phyloP scores from a whole-genome alignment of 1,140 invertebrate species.

The Nasonia giraulti region DNA sequence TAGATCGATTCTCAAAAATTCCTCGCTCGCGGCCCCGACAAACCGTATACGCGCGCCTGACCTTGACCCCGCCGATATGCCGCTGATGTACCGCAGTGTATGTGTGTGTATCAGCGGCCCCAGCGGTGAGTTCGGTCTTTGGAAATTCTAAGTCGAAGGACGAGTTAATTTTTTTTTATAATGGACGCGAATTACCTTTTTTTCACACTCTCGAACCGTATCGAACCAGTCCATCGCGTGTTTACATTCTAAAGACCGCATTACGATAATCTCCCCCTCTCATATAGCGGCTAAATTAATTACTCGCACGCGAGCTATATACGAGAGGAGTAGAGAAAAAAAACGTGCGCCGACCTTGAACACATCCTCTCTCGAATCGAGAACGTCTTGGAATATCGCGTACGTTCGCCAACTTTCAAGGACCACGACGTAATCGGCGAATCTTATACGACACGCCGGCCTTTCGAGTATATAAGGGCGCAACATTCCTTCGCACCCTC shows the following conservation, averaged over 20 bases:
- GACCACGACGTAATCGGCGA: not conserved
- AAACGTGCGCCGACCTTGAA: not conserved
- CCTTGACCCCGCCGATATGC: constrained; percentile 31
- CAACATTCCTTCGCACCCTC: constrained; percentile 8
- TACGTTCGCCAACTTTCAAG: not conserved
- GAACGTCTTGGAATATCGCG: not conserved
- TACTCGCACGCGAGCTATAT: not conserved
- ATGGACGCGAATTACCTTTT: too few species aligned
- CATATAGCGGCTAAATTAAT: not conserved
- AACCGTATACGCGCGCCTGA: constrained; percentile 17
- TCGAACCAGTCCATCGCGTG: not conserved
- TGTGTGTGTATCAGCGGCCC: not conserved
- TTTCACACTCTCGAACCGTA: not conserved
- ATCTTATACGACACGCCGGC: not conserved
- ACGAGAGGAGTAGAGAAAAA: not conserved
- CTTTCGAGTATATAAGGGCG: not conserved
- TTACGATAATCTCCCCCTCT: not conserved
- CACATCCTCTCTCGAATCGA: not conserved
- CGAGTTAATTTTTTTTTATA: too few species aligned
- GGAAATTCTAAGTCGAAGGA: not conserved
- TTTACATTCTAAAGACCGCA: not conserved
- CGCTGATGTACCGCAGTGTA: not conserved
- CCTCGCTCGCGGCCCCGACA: constrained; percentile 25
- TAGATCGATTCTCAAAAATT: constrained; percentile 48
- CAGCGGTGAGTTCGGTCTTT: not conserved